Evolutionary conservation across 2,113 vertebrate species (phyloP).

Genomic region (Silurus meridionalis): DNA sequence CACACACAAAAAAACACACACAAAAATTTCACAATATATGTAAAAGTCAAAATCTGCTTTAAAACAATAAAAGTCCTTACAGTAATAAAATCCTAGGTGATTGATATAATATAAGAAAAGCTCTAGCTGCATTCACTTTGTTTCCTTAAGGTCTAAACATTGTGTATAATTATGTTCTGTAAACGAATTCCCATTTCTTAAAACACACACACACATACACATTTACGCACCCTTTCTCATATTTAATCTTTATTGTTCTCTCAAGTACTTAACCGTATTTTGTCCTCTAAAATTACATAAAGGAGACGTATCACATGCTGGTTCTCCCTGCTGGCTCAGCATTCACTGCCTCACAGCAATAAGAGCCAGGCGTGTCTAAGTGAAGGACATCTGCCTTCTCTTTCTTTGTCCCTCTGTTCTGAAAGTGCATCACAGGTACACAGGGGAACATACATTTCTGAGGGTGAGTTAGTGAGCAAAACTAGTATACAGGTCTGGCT

Average conservation of each 20-base stretch:
- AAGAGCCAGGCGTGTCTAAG: not conserved
- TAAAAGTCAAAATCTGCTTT: not conserved
- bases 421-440: not conserved
- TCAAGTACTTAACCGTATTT: not conserved
- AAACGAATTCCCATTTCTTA: slow-evolving; percentile 10
- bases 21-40: not conserved
- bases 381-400: not conserved
- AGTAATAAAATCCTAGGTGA: not conserved
- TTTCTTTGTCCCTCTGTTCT: not conserved
- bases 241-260: not conserved
- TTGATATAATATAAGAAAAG: not conserved
- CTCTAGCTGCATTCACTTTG: not conserved
- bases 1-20: slow-evolving; percentile 31
- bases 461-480: slow-evolving; percentile 6
- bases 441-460: not conserved
- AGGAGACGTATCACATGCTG: not conserved
- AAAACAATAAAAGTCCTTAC: not conserved
- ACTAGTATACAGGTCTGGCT: not conserved
- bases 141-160: not conserved
- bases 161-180: not conserved
- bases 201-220: not conserved
- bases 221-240: not conserved
- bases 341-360: not conserved
- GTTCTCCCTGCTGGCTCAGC: not conserved
- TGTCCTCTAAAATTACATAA: slow-evolving; percentile 15